Evolutionary conservation across 2,113 vertebrate species (phyloP), one percentile per base, ranked within the genome.

Genomic region (Microcebus griseorufus): DNA sequence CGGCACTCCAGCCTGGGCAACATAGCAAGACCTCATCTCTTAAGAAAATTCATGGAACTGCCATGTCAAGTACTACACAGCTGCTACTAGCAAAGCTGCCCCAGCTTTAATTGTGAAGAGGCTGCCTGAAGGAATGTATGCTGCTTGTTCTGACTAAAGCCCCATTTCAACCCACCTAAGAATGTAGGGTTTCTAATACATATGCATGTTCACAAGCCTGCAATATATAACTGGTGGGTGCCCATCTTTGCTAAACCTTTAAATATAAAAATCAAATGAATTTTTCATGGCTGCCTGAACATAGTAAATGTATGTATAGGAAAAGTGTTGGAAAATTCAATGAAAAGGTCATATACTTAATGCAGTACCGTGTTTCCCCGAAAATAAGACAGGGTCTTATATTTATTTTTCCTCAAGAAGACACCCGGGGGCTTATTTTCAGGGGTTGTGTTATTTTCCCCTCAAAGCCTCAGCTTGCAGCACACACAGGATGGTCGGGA

Each of bases 231-330:
- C 62, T 82, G 11, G 73, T 78, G 64, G 79, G 58, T 81, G 8
- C 27, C 70, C 73, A 85, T 82, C 51, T 97, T 96, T 86, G 34
- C 84, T 85, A 90, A 79, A 39, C 55, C 70, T 80, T 64, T 58
- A 95, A 90, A 90, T 70, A 93, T 53, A 94, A 96, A 96, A 83
- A 62, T 14, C 55, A 80, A 95, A 89, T 6, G 14, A 97, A 69
- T 80, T 73, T 39, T 73, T 64, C 62, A 64, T 64, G 51, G 48
- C n/a, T 95, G 12, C 45, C 17, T 76, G 60, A 92, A 67, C 67
- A 78, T 6, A 80, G 25, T 58, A 86, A 93, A 79, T 70, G 42
- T 93, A 90, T 23, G 3, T 12, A 64, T 18, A 92, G 83, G 25
- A 97, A 94, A 94, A 86, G 14, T 37, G 51, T 0, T 90, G 34